Conservation (phyloP, 2,113 vertebrate genomes). For the Pedionomus torquatus region DNA sequence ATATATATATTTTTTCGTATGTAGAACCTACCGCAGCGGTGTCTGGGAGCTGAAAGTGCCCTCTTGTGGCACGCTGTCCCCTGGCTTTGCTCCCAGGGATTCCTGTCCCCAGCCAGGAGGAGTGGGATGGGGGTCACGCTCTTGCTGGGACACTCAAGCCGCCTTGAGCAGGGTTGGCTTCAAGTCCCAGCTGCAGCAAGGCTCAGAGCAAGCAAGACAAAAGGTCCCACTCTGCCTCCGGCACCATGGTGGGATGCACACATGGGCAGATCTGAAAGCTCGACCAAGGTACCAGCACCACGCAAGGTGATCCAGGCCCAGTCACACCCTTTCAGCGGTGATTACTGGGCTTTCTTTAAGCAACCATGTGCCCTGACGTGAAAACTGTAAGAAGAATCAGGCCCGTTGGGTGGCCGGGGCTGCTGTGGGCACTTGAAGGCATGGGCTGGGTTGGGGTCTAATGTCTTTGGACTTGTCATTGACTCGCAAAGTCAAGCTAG, state of each 20-base stretch:
- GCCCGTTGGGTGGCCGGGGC: too few species aligned
- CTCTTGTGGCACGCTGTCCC: not conserved
- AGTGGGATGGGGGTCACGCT: not conserved
- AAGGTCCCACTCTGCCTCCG: not conserved
- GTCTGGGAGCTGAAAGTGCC: not conserved
- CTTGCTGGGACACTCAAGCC: not conserved
- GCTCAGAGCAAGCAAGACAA: not conserved
- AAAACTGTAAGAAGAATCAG: not conserved
- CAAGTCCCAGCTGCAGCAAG: not conserved
- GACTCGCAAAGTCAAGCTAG: not conserved
- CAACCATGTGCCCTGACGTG: accelerated
- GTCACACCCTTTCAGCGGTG: not conserved
- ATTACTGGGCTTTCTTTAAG: not conserved
- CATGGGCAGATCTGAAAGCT: not conserved
- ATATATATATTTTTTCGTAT: not conserved
- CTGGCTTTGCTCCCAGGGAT: not conserved
- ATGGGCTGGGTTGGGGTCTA: not conserved
- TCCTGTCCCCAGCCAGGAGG: not conserved
- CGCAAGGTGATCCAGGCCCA: not conserved
- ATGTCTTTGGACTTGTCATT: not conserved
- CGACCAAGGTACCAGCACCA: accelerated
- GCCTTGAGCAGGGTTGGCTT: not conserved
- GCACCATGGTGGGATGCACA: accelerated
- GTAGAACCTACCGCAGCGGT: not conserved
- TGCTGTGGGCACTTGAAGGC: not conserved